Conservation (phyloP, 2,888 invertebrate species). For the Ryuthela nishihirai region DNA sequence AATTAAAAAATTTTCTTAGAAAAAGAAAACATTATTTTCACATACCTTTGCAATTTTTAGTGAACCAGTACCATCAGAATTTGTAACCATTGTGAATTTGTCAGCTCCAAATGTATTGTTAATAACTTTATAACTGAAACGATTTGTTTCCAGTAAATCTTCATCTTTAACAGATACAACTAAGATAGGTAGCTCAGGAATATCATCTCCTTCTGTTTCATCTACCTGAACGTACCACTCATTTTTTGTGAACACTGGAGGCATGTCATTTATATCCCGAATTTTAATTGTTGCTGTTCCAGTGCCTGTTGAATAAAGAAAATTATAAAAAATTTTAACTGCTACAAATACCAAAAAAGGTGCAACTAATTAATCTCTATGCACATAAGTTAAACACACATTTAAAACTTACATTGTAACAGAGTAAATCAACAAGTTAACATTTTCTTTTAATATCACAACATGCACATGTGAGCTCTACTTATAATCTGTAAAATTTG, state of each 20-base stretch:
- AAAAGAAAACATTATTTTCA: not conserved
- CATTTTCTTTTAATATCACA: no score
- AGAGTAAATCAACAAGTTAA: no score
- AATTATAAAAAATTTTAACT: no score
- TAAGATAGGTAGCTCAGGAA: constrained; percentile 88
- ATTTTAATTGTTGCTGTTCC: constrained; percentile 50
- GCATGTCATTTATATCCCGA: constrained; percentile 55
- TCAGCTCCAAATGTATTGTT: constrained; percentile 86
- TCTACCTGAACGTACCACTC: constrained; percentile 65
- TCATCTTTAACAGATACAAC: constrained; percentile 93
- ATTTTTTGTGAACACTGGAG: constrained; percentile 49
- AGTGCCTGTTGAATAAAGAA: constrained; percentile 44
- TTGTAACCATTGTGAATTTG: constrained; percentile 93
- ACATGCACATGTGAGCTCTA: no score
- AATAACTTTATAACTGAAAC: constrained; percentile 80
- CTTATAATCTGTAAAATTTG: no score
- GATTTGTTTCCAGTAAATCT: constrained; percentile 77
- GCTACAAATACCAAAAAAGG: no score
- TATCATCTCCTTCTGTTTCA: constrained; percentile 84
- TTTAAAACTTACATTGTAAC: no score
- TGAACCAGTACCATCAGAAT: constrained; percentile 90
- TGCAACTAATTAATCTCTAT: no score
- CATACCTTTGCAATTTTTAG: constrained; percentile 73
- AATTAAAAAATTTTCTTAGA: not conserved
- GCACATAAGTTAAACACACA: no score